These are phyloP conservation scores for Rhinichthys klamathensis DNA, from an alignment of 2,113 vertebrate genomes.

Conservation along the genomic window DNA sequence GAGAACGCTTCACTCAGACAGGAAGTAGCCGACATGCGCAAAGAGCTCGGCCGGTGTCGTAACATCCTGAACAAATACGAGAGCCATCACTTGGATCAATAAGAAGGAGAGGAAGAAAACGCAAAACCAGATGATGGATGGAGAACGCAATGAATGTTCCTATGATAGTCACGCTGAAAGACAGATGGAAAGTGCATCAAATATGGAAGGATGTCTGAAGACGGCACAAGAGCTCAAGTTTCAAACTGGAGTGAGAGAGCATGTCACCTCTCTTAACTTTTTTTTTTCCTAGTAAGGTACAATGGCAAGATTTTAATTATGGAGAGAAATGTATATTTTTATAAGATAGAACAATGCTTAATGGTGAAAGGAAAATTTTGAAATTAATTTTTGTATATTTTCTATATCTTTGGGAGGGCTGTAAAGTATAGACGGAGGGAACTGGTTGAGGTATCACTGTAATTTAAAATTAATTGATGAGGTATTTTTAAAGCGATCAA, in stretches of 20 bases:
- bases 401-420: constrained; percentile 69
- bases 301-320: constrained; percentile 73
- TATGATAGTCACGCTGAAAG: not conserved
- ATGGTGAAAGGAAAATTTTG: constrained; percentile 73
- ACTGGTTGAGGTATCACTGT: constrained; percentile 66
- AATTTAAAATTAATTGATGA: constrained; percentile 60
- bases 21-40: constrained; percentile 89
- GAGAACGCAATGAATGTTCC: constrained; percentile 9
- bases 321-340: constrained; percentile 84
- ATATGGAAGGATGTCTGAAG: constrained; percentile 11
- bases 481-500: constrained; percentile 64
- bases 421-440: constrained; percentile 52
- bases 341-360: constrained; percentile 73
- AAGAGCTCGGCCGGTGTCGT: constrained; percentile 89
- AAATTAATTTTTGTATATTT: constrained; percentile 82
- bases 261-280: constrained; percentile 10
- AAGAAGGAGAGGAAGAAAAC: constrained; percentile 66
- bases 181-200: not conserved
- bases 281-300: constrained; percentile 28
- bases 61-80: constrained; percentile 89
- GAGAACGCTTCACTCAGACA: constrained; percentile 87
- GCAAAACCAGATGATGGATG: constrained; percentile 55
- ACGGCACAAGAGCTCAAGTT: constrained; percentile 9
- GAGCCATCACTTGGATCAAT: constrained; percentile 82
- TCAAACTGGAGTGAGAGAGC: constrained; percentile 22